Evolutionary conservation across 2,797 vertebrate genomes (phyloP).

Genomic region (Anguilla marmorata): DNA sequence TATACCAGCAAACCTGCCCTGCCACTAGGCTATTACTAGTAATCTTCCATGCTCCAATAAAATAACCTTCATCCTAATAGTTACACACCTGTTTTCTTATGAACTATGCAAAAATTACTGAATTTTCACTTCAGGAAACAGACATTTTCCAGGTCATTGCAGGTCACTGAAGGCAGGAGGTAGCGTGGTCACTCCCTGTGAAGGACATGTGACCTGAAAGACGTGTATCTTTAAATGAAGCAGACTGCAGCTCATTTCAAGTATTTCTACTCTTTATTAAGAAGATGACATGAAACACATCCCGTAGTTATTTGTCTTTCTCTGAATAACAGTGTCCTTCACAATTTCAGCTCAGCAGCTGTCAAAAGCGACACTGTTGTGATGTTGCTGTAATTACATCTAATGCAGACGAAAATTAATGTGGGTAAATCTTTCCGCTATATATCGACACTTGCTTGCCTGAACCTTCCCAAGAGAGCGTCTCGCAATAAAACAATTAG

Average conservation of each 20-base stretch:
- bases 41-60: not conserved
- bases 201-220: not conserved
- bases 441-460: not conserved
- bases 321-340: not conserved
- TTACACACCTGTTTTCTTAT: not conserved
- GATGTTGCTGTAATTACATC: not conserved
- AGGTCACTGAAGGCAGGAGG: not conserved
- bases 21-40: not conserved
- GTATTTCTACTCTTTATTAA: not conserved
- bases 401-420: slow-evolving; percentile 2
- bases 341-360: not conserved
- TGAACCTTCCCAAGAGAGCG: slow-evolving; percentile 16
- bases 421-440: not conserved
- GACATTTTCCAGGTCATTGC: not conserved
- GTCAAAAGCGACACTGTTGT: not conserved
- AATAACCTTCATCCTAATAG: not conserved
- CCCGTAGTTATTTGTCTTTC: not conserved
- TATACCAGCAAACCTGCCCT: not conserved
- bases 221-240: not conserved
- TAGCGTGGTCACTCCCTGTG: not conserved
- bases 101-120: not conserved
- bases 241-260: not conserved
- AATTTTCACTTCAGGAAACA: not conserved
- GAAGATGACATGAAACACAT: not conserved
- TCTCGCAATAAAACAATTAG: slow-evolving; percentile 31